Evolutionary conservation across 2,797 vertebrate species (phyloP), one percentile per base, ranked within the genome.

Genomic region (Crotalus adamanteus): DNA sequence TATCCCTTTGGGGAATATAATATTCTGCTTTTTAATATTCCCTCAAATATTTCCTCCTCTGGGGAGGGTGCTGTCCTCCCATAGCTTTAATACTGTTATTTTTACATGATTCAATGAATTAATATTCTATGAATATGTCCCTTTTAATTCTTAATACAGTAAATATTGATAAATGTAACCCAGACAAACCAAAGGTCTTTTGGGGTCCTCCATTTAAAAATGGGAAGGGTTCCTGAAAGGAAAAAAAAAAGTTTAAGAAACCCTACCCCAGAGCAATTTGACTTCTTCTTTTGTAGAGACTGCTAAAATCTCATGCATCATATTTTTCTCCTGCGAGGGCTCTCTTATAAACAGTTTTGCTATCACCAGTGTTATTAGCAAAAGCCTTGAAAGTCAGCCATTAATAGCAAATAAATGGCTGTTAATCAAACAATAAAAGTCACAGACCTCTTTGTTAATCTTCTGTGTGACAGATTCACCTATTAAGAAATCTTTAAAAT

Each of bases 381-480:
- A 65, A 83, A 87, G 65, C 25, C 65, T 90, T 92, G 63, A 83
- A 93, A 88, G 57, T 88, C 88, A 93, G 4, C 47, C 86, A n/a
- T 92, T 90, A 83, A 65, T 85, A 63, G 56, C 86, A 92, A 90
- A 92, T 87, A 93, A 93, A 90, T 90, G 88, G 57, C 65, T 87
- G 90, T 87, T 93, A 90, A 93, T 87, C 14, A 47, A 93, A 85
- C 63, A 78, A 28, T n/a, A 87, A 93, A 90, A 78, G 31, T 78
- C 83, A 63, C 47, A 60, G 60, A 83, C 28, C 57, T 92, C 1
- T 14, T 91, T 93, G 92, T 93, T 93, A 91, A 37, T 1, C 87
- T 95, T 93, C 95, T 57, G n/a, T 91, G 4, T 37, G 26, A 2
- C 94, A 94, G 94, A 86, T 92, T 93, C 92, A 83, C 47, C 18